phyloP scores from a whole-genome alignment of 53 echinoderm and acorn worm species.

The Arbacia lixula region DNA sequence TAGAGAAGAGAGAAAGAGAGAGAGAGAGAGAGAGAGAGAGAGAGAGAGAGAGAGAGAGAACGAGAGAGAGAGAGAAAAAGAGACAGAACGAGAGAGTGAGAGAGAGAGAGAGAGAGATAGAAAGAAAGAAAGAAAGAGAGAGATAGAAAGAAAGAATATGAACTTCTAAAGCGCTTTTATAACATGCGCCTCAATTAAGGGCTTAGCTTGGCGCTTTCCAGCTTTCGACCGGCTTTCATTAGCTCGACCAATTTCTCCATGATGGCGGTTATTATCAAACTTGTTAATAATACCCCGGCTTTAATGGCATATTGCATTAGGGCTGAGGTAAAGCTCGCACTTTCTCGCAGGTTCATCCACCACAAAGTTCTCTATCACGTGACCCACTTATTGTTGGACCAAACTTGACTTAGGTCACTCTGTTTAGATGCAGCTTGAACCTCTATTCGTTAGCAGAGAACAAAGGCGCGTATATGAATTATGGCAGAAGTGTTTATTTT shows the following conservation, averaged over 20 bases:
- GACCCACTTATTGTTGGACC: slow-evolving; percentile 17
- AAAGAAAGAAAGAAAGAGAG: not conserved
- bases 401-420: too few relatives aligned
- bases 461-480: too few relatives aligned
- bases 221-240: slow-evolving; percentile 45
- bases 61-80: not conserved
- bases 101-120: not conserved
- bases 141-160: not conserved
- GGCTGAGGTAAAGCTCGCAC: slow-evolving; percentile 6
- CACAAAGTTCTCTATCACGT: slow-evolving; percentile 6
- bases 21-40: not conserved
- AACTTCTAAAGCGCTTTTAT: slow-evolving; percentile 34
- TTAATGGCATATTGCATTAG: slow-evolving; percentile 56
- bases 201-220: slow-evolving; percentile 48
- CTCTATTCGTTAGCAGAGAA: not conserved
- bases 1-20: not conserved
- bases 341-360: slow-evolving; percentile 22
- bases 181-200: slow-evolving; percentile 53
- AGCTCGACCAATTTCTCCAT: slow-evolving; percentile 35
- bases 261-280: slow-evolving; percentile 57
- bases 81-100: not conserved
- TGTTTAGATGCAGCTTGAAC: too few relatives aligned
- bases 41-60: not conserved
- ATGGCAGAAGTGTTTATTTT: too few relatives aligned
- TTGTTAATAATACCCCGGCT: slow-evolving; percentile 55